These are phyloP conservation scores for Chlorospingus semifuscus DNA, from an alignment of 2,797 vertebrate species.

Conservation along the genomic window DNA sequence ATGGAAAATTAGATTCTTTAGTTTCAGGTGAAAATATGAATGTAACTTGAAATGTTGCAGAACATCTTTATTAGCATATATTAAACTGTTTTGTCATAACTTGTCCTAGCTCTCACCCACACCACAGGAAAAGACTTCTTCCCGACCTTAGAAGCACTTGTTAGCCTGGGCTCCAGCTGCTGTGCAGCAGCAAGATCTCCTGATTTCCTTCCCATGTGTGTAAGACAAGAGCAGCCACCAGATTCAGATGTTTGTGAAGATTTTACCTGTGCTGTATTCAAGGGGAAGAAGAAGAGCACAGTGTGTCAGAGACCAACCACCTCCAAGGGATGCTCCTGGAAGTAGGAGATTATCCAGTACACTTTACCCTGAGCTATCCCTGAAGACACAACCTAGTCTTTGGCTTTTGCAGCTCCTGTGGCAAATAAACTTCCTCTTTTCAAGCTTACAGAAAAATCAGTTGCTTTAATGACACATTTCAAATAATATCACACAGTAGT, in stretches of 20 bases:
- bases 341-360: neutral
- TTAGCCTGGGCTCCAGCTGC: neutral
- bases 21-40: neutral
- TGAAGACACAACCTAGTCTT: neutral
- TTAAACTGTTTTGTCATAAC: neutral
- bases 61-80: neutral
- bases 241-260: neutral
- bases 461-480: neutral
- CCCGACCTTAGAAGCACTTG: neutral
- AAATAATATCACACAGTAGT: neutral
- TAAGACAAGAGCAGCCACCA: neutral
- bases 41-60: neutral
- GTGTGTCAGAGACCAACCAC: rapidly evolving
- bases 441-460: neutral
- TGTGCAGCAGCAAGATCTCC: neutral
- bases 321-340: neutral
- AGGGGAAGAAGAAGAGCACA: neutral
- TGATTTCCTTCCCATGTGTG: neutral
- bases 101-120: neutral
- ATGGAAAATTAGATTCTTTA: neutral
- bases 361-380: neutral
- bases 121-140: neutral
- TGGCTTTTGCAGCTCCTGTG: neutral
- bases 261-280: neutral
- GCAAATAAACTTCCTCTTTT: neutral